These are phyloP conservation scores for Tragelaphus buxtoni DNA, from an alignment of 2,113 vertebrate species.

Conservation along the genomic window DNA sequence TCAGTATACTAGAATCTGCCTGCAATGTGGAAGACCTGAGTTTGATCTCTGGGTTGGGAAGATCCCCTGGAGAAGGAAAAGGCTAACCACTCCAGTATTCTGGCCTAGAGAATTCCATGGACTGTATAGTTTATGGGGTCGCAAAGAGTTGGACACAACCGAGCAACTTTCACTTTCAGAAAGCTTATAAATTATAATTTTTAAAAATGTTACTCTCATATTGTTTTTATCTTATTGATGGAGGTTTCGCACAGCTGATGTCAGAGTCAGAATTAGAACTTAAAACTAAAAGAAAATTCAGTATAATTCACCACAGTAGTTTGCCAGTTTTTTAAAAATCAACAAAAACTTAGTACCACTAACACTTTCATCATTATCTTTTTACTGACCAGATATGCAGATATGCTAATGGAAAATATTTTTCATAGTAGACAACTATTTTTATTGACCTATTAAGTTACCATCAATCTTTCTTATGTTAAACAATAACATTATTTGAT, in stretches of 20 bases:
- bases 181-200: background rate
- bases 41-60: background rate
- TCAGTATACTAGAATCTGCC: background rate
- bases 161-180: background rate
- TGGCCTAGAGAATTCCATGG: background rate
- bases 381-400: background rate
- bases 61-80: background rate
- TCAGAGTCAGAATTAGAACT: background rate
- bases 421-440: background rate
- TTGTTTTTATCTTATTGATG: background rate
- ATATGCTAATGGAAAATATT: background rate
- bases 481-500: background rate
- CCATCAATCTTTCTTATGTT: background rate
- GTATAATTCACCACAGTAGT: background rate
- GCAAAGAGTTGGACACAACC: background rate
- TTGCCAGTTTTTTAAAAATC: background rate
- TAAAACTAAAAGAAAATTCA: background rate
- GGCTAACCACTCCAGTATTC: background rate
- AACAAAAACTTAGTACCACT: background rate
- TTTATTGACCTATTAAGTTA: background rate
- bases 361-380: background rate
- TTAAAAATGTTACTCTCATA: background rate
- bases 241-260: background rate
- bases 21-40: background rate
- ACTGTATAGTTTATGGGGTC: background rate